Percentiles rank a stretch among this genome's conserved stretches.
Evolutionary conservation across 2,797 vertebrate species (phyloP).

Genomic region (Acridotheres tristis): DNA sequence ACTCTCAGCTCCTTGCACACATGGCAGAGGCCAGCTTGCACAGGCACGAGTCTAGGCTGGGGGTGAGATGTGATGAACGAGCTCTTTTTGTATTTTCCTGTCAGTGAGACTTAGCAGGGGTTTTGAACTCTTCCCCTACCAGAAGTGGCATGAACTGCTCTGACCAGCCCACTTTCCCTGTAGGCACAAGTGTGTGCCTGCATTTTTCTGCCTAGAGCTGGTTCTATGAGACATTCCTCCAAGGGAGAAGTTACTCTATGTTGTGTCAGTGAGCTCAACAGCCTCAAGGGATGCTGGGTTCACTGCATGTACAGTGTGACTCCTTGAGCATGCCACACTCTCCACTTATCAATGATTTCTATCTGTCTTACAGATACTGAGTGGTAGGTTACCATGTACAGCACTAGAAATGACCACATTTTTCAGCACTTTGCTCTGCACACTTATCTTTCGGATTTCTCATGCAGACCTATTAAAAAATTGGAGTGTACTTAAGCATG

Average conservation of each 20-base stretch:
- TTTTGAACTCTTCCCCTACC: background rate
- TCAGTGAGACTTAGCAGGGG: background rate
- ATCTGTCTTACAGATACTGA: background rate
- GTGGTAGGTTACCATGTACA: background rate
- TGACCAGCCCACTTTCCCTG: background rate
- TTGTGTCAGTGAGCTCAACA: background rate
- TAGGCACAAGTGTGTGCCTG: background rate
- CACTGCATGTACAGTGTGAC: fast-evolving
- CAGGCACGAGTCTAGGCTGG: background rate
- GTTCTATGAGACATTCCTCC: background rate
- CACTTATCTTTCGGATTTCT: background rate
- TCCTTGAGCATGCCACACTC: background rate
- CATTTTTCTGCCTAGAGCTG: background rate
- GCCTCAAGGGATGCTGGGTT: fast-evolving
- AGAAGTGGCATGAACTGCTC: background rate
- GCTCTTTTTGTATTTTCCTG: background rate
- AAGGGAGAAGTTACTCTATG: fast-evolving
- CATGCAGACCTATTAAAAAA: background rate
- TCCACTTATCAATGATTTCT: background rate
- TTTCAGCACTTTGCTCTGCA: background rate
- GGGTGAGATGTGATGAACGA: background rate
- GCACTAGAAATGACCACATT: background rate
- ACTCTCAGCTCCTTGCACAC: background rate
- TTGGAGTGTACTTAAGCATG: background rate
- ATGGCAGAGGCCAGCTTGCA: background rate